Conservation (phyloP, 2,888 invertebrate species). For the Ypsolopha scabrella region DNA sequence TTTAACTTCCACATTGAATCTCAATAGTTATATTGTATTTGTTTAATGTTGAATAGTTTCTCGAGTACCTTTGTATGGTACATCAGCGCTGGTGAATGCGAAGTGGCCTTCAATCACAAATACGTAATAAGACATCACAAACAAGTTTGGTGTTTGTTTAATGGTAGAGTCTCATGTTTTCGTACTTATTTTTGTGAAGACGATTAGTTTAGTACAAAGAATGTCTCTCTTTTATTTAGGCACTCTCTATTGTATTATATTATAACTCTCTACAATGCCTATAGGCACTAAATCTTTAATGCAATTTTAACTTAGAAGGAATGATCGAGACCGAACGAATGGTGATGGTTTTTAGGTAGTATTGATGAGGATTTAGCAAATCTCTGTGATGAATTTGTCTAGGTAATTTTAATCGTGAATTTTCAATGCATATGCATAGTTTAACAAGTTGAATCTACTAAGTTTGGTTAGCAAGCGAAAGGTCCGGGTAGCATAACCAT, state of each 20-base stretch:
- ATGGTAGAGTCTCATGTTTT: constrained; percentile 53
- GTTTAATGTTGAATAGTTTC: neutral
- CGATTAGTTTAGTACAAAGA: constrained; percentile 63
- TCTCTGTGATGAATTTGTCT: constrained; percentile 64
- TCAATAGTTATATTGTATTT: constrained; percentile 1
- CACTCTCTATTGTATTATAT: constrained; percentile 63
- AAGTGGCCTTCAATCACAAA: constrained; percentile 36
- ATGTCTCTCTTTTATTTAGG: constrained; percentile 65
- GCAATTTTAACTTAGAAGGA: constrained; percentile 33
- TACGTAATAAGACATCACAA: constrained; percentile 57
- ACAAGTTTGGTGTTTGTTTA: constrained; percentile 20
- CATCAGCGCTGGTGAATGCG: neutral
- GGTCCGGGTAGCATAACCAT: constrained; percentile 20
- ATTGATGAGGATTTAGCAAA: constrained; percentile 47
- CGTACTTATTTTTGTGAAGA: constrained; percentile 58
- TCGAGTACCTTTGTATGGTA: neutral
- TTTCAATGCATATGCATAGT: constrained; percentile 37
- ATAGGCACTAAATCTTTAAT: constrained; percentile 44
- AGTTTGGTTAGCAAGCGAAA: constrained; percentile 24
- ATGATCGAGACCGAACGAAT: constrained; percentile 38
- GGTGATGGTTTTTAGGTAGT: constrained; percentile 44
- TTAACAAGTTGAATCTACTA: neutral
- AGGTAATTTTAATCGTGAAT: constrained; percentile 43
- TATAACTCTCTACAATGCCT: constrained; percentile 8
- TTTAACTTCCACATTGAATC: neutral